phyloP scores from a whole-genome alignment of 2,113 vertebrate species.

The Triplophysa tibetana region DNA sequence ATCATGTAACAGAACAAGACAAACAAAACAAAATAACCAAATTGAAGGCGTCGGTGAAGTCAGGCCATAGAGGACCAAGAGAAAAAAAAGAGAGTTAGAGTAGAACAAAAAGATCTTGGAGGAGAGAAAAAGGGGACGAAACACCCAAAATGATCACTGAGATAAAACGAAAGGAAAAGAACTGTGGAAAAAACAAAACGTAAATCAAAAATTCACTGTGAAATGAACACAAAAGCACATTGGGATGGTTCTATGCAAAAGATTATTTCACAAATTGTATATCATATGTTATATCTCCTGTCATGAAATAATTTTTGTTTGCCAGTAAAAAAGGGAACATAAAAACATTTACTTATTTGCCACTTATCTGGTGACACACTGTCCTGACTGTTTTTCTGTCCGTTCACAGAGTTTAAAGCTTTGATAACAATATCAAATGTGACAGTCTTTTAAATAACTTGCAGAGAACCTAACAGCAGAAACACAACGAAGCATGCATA shows the following conservation, averaged over 20 bases:
- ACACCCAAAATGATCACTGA: constrained; percentile 45
- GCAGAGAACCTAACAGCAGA: constrained; percentile 63
- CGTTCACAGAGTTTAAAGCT: constrained; percentile 39
- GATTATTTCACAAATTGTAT: neutral
- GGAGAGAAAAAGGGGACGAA: constrained; percentile 25
- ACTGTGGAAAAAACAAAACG: too few species aligned
- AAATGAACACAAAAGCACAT: constrained; percentile 29
- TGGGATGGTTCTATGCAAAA: constrained; percentile 65
- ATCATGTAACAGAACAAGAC: constrained; percentile 77
- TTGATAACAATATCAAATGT: constrained; percentile 60
- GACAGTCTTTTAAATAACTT: constrained; percentile 55
- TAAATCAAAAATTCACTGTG: constrained; percentile 16
- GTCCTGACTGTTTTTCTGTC: too few species aligned
- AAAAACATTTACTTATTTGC: too few species aligned
- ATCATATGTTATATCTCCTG: neutral
- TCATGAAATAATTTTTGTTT: neutral
- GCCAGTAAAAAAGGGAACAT: neutral
- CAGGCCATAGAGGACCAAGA: constrained; percentile 40
- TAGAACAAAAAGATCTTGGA: constrained; percentile 6
- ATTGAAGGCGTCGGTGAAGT: constrained; percentile 53
- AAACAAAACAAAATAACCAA: constrained; percentile 61
- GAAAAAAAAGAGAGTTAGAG: constrained; percentile 33
- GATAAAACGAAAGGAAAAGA: constrained; percentile 7
- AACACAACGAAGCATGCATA: constrained; percentile 23
- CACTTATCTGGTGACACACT: too few species aligned